Evolutionary conservation across 2,113 vertebrate species (phyloP).

Genomic region (Rhabdornis inornatus): DNA sequence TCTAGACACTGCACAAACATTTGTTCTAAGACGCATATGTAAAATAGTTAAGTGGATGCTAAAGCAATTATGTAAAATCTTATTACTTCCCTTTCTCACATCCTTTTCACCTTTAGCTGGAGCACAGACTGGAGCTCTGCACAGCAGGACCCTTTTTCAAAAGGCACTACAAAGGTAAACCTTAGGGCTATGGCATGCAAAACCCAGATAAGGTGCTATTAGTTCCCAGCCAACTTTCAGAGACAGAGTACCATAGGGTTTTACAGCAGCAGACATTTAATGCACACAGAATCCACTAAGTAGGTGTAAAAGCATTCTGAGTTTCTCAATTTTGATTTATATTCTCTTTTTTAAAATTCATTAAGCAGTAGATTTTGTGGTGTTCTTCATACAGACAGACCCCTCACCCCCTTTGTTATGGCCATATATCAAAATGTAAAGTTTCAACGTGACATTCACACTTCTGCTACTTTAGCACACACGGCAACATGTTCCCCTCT

Average conservation of each 20-base stretch:
- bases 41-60: constrained; percentile 44
- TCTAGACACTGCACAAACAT: constrained; percentile 50
- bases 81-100: neutral
- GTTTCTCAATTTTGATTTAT: constrained; percentile 55
- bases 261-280: constrained; percentile 6
- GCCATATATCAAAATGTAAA: constrained; percentile 35
- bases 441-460: constrained; percentile 20
- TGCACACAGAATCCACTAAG: neutral
- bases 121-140: neutral
- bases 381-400: constrained; percentile 39
- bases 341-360: constrained; percentile 32
- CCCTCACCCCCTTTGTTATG: constrained; percentile 7
- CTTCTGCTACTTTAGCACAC: constrained; percentile 23
- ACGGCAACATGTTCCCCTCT: neutral
- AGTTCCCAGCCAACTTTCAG: constrained; percentile 42
- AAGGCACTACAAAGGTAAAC: constrained; percentile 54
- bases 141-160: neutral
- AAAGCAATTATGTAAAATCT: constrained; percentile 49
- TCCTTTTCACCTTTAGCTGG: neutral
- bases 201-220: constrained; percentile 56
- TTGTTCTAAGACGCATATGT: constrained; percentile 43
- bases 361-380: constrained; percentile 57
- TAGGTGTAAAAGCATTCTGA: constrained; percentile 9
- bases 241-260: neutral
- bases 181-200: constrained; percentile 48